Evolutionary conservation across 2,797 vertebrate species (phyloP).

Genomic region (Argyrosomus regius): DNA sequence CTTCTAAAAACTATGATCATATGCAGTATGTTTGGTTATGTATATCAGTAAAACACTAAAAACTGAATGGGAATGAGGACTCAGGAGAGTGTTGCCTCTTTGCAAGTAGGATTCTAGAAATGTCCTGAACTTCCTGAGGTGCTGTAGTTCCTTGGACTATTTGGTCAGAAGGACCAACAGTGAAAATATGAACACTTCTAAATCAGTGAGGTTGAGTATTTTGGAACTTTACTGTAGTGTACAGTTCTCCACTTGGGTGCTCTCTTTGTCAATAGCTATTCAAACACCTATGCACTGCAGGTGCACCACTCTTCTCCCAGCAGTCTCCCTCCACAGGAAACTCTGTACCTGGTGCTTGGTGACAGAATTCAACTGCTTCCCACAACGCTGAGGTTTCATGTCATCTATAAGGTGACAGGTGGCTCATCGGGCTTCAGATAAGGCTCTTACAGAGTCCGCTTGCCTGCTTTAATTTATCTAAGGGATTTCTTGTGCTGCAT

Average conservation of each 20-base stretch:
- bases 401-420: conserved; percentile 81
- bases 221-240: neutral
- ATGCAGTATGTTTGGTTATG: too few relatives aligned
- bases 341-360: conserved; percentile 73
- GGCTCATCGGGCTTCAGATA: conserved; percentile 80
- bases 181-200: neutral
- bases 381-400: conserved; percentile 74
- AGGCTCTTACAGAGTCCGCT: conserved; percentile 76
- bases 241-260: neutral
- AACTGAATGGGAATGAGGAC: too few relatives aligned
- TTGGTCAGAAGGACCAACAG: neutral
- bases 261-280: conserved; percentile 23
- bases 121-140: neutral
- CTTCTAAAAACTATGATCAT: too few relatives aligned
- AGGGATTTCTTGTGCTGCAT: conserved; percentile 85
- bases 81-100: neutral
- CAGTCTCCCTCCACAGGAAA: conserved; percentile 44
- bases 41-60: too few relatives aligned
- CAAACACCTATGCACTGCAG: conserved; percentile 24
- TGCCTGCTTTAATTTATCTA: conserved; percentile 89
- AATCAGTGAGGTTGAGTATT: neutral
- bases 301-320: conserved; percentile 37
- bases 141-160: neutral
- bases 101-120: neutral
- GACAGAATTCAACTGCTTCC: conserved; percentile 75